Evolutionary conservation across 2,113 vertebrate genomes (phyloP), one percentile per base, ranked within the genome.

Genomic region (Tinamus guttatus): DNA sequence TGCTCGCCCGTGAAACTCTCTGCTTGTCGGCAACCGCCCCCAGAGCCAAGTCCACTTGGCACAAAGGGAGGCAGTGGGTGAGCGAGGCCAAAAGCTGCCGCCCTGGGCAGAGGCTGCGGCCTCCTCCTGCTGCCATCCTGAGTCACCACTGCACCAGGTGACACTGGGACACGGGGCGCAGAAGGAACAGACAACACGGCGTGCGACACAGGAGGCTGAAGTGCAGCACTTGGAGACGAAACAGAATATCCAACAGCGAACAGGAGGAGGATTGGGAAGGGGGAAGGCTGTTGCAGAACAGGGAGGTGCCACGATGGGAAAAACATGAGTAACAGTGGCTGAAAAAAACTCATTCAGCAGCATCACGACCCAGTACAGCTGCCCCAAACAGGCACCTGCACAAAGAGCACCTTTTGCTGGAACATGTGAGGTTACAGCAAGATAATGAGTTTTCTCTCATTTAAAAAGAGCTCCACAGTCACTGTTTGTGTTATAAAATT

Each of bases 21-120:
- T 0, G 0, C 62, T 14, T 0, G 0, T 63, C 43, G 60, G 64
- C 73, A 59, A 16, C 5, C 25, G 3, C 43, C 38, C 2, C 2
- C 69, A 45, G 69, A 12, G 21, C 0, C 0, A 30, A 10, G n/a
- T 49, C 80, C 13, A 49, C n/a, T 32, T 24, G 16, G 22, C 77
- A 51, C 68, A 49, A 38, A 41, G 41, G 25, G 58, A 34, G 36
- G 13, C 25, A n/a, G 38, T 18, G 70, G 68, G 22, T 12, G 54
- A 74, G 49, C 0, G 7, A 92, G 73, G n/a, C 71, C 78, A 85
- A 85, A 94, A 41, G n/a, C 16, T 40, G 25, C 43, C 8, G 54
- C 43, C 49, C 3, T 0, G 34, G 34, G 40, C 38, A 92, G 54
- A 64, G 15, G 41, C 51, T 71, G 43, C 36, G 2, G 7, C 9